Conservation (phyloP, 1,140 invertebrate species). For the Neuroterus valhalla region DNA sequence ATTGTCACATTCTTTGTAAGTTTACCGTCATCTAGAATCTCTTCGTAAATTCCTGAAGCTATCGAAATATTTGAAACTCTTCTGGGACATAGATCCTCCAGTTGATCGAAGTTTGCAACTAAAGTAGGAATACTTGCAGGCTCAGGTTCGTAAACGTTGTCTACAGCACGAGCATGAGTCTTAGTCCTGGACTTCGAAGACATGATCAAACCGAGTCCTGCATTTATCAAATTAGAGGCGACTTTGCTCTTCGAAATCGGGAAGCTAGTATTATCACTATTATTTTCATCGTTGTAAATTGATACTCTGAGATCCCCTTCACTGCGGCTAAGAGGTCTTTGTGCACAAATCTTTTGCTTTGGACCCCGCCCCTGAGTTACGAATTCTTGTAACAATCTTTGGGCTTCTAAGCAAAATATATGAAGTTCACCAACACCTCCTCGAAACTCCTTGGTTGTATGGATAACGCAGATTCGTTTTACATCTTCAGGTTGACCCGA, state of each 20-base stretch:
- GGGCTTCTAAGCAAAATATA: conserved; percentile 73
- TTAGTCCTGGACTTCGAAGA: conserved; percentile 50
- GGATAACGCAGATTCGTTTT: conserved; percentile 75
- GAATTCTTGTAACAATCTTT: conserved; percentile 69
- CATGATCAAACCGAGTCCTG: conserved; percentile 64
- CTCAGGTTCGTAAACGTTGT: conserved; percentile 66
- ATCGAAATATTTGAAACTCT: conserved; percentile 73
- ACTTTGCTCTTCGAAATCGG: conserved; percentile 59
- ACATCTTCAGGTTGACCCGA: conserved; percentile 73
- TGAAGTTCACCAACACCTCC: conserved; percentile 74
- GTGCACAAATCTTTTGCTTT: conserved; percentile 52
- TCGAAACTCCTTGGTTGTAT: conserved; percentile 75
- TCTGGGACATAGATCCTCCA: conserved; percentile 58
- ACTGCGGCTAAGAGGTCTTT: conserved; percentile 73
- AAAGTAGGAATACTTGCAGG: conserved; percentile 49
- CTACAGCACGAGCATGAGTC: conserved; percentile 48
- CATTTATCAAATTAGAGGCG: conserved; percentile 61
- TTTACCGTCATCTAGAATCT: conserved; percentile 69
- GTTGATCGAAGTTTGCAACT: conserved; percentile 51
- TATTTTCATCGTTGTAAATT: conserved; percentile 44
- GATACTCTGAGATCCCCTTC: conserved; percentile 72
- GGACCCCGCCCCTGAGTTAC: conserved; percentile 71
- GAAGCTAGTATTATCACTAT: conserved; percentile 53
- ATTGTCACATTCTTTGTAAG: conserved; percentile 40
- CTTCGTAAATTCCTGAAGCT: conserved; percentile 76